Conservation (phyloP, 1,140 invertebrate species). For the Bombyx mori region ASM3026992v2 NC_085107.1:7046001-7046500, state of each 20-base stretch:
- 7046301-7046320: conserved; percentile 28
- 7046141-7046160: conserved; percentile 24
- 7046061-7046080: conserved; percentile 52
- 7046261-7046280: conserved; percentile 17
- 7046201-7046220: too few relatives aligned
- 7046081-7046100: conserved; percentile 31
- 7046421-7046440: conserved; percentile 48
- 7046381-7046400: conserved; percentile 35
- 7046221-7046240: conserved; percentile 19
- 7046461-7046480: conserved; percentile 60
- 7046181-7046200: not conserved
- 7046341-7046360: conserved; percentile 41
- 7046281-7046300: conserved; percentile 31
- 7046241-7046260: conserved; percentile 16
- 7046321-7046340: conserved; percentile 32
- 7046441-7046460: conserved; percentile 44
- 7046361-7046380: conserved; percentile 53
- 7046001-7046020: conserved; percentile 53
- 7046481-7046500: conserved; percentile 58
- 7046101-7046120: conserved; percentile 39
- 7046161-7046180: conserved; percentile 14
- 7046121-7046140: conserved; percentile 23
- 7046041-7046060: conserved; percentile 47
- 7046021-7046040: conserved; percentile 64
- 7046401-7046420: conserved; percentile 53